Conservation (phyloP, 2,113 vertebrate genomes). For the Petrocephalus zakoni region DNA sequence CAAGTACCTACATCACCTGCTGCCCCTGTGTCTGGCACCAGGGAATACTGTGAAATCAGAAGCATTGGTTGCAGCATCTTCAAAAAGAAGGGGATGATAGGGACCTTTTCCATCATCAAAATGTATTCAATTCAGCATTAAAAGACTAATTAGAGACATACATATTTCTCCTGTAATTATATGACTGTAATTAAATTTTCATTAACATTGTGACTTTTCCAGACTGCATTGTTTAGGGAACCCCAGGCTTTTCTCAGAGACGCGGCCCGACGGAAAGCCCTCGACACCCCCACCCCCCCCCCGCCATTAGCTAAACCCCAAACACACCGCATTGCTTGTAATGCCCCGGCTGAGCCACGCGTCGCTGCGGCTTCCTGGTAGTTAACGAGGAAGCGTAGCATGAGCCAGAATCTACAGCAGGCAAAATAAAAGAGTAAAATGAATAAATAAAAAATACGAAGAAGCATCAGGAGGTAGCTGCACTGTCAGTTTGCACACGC, state of each 20-base stretch:
- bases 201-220: not conserved
- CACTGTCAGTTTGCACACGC: not conserved
- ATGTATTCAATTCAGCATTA: not conserved
- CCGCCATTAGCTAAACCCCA: not conserved
- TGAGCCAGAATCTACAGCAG: not conserved
- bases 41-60: not conserved
- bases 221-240: not conserved
- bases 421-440: not conserved
- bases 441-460: not conserved
- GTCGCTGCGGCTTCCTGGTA: not conserved
- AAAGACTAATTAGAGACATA: not conserved
- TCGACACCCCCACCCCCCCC: not conserved
- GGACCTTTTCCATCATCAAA: not conserved
- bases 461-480: not conserved
- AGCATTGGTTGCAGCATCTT: not conserved
- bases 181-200: constrained; percentile 6
- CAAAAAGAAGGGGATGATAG: not conserved
- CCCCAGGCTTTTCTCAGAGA: not conserved
- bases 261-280: not conserved
- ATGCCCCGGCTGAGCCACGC: not conserved
- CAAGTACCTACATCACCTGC: not conserved
- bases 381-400: not conserved
- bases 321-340: not conserved
- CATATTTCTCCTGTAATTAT: constrained; percentile 1
- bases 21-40: not conserved